Evolutionary conservation across 2,888 invertebrate species (phyloP).

Genomic region (Lycia hirtaria): DNA sequence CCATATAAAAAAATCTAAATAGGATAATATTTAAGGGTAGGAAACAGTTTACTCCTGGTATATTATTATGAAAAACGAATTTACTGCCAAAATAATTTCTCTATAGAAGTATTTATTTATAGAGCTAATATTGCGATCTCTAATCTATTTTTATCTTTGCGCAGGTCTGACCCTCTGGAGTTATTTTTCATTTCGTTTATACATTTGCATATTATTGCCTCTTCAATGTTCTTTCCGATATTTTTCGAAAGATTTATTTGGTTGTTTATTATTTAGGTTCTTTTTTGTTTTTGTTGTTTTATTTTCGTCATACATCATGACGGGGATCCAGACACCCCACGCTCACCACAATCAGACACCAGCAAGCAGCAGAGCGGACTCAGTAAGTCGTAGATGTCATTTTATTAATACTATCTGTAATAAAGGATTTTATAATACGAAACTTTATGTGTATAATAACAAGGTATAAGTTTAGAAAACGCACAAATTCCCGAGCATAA

Average conservation of each 20-base stretch:
- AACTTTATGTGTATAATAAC: no score
- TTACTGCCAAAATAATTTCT: no score
- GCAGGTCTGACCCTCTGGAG: slow-evolving; percentile 31
- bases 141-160: slow-evolving; percentile 13
- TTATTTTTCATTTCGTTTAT: slow-evolving; percentile 27
- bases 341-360: neutral
- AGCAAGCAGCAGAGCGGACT: slow-evolving; percentile 45
- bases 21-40: no score
- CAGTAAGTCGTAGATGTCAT: no score
- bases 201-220: slow-evolving; percentile 3
- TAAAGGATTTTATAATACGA: no score
- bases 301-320: slow-evolving; percentile 14
- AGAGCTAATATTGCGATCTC: neutral
- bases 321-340: slow-evolving; percentile 50
- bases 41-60: no score
- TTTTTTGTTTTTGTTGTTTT: slow-evolving; percentile 7
- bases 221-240: neutral
- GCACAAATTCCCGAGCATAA: no score
- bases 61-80: no score
- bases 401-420: no score
- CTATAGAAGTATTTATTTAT: no score
- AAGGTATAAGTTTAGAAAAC: no score
- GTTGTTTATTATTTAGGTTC: neutral
- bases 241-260: neutral
- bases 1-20: no score